A percentile compares a stretch with the other conserved stretches of the same genome.
phyloP scores from a whole-genome alignment of 2,113 vertebrate species.

The Cacatua alba region DNA sequence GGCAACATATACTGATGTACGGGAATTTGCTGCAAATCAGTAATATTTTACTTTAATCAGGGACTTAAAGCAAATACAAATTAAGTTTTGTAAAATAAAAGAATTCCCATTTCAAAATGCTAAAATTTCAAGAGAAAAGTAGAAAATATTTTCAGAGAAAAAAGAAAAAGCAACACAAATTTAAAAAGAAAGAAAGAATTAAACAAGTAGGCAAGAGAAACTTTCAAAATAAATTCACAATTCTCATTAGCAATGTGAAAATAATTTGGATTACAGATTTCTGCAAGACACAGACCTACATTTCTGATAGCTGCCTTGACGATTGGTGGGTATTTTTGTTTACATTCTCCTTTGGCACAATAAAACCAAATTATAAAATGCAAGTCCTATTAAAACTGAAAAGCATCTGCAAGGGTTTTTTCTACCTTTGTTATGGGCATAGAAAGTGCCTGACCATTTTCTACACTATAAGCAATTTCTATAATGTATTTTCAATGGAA shows the following conservation, averaged over 20 bases:
- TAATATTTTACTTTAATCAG: constrained; percentile 4
- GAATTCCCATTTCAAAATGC: constrained; percentile 14
- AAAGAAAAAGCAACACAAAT: neutral
- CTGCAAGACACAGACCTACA: neutral
- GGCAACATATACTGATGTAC: neutral
- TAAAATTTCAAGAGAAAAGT: neutral
- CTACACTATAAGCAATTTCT: neutral
- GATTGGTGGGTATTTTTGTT: neutral
- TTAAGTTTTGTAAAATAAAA: constrained; percentile 33
- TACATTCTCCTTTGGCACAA: neutral
- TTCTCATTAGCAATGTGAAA: constrained; percentile 45
- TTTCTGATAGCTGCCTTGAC: neutral
- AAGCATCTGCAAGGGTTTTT: neutral
- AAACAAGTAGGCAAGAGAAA: neutral
- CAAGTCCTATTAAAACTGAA: constrained; percentile 33
- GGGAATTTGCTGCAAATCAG: neutral
- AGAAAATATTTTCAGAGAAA: constrained; percentile 6
- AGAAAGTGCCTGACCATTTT: neutral
- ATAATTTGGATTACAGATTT: neutral
- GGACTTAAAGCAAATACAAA: constrained; percentile 25
- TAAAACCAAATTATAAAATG: constrained; percentile 49
- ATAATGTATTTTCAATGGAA: constrained; percentile 43
- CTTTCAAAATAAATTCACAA: constrained; percentile 56
- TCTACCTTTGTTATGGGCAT: constrained; percentile 20
- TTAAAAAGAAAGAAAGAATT: constrained; percentile 1